Evolutionary conservation across 23 tunicate genomes (phyloP), one percentile per base, ranked within the genome.

Genomic region (Oikopleura vanhoeffeni): DNA sequence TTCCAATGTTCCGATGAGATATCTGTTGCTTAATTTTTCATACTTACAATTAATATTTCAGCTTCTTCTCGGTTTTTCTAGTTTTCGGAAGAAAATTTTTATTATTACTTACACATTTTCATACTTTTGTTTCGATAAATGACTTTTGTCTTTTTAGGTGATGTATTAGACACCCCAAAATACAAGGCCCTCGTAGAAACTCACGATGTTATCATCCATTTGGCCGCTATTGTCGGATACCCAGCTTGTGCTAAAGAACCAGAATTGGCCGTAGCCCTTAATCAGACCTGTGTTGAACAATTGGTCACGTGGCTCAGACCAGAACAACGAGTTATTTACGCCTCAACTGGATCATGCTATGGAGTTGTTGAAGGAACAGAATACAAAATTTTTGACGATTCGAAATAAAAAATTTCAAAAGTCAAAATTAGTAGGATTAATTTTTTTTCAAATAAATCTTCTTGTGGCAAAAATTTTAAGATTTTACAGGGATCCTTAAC

Each of bases 151-250:
- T 49, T 49, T 49, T 24, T 32, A 71, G 79, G 79, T 71, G 79
- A 71, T 38, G 79, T 71, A 33, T 30, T 71, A 3, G 79, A 71
- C 34, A 71, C 79, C 4, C 38, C 79, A 32, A 33, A 38, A 71
- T 71, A 71, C 79, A 71, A 71, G 38, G 38, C 34, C 38, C 79
- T 71, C 34, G 79, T 71, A 33, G 83, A 83, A 40, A 83, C 85
- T 0, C 88, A 40, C 41, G 98, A 94, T 67, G 98, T 94, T 13
- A 87, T 94, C n/a, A 88, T 94, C 40, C 98, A 94, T 85, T 67
- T 94, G 41, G 98, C 98, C 0, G 98, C 98, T 0, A 88, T 94
- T 40, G 98, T 94, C 67, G 98, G 98, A 1, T 94, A 94, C 67
- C 98, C 98, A 39, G 98, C 98, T 0, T 94, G 98, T 84, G 40